A percentile compares a stretch with the other conserved stretches of the same genome.
These are phyloP conservation scores for Eupeodes luniger DNA, from an alignment of 2,888 invertebrate genomes.

Conservation along the genomic window DNA sequence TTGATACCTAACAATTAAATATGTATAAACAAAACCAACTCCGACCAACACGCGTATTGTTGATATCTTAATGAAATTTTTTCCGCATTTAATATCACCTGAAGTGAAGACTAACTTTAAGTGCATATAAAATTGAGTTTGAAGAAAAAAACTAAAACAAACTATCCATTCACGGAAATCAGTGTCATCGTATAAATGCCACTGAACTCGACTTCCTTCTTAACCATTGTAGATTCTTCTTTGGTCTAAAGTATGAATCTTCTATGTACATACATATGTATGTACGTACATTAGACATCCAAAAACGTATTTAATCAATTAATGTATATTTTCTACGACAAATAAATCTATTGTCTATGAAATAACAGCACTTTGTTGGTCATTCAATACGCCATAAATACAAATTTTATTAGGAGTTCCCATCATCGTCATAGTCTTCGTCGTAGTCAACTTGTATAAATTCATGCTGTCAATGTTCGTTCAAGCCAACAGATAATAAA, in stretches of 20 bases:
- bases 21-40: not conserved
- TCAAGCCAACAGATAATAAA: constrained; percentile 15
- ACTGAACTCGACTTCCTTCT: constrained; percentile 64
- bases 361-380: constrained; percentile 47
- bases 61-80: not conserved
- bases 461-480: not conserved
- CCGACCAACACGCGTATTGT: not conserved
- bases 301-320: constrained; percentile 36
- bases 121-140: not conserved
- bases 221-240: not conserved
- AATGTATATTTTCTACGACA: constrained; percentile 21
- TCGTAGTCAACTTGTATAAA: no score
- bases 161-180: constrained; percentile 40
- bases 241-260: not conserved
- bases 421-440: constrained; percentile 20
- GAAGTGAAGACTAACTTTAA: not conserved
- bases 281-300: constrained; percentile 12
- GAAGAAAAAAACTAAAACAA: not conserved
- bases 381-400: constrained; percentile 47
- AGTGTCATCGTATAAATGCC: constrained; percentile 28
- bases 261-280: not conserved
- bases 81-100: constrained; percentile 6
- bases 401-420: not conserved
- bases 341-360: constrained; percentile 45
- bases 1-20: not conserved